These are phyloP conservation scores for Drosophila rellima DNA, from an alignment of 2,888 invertebrate genomes.

Conservation along the genomic window DNA sequence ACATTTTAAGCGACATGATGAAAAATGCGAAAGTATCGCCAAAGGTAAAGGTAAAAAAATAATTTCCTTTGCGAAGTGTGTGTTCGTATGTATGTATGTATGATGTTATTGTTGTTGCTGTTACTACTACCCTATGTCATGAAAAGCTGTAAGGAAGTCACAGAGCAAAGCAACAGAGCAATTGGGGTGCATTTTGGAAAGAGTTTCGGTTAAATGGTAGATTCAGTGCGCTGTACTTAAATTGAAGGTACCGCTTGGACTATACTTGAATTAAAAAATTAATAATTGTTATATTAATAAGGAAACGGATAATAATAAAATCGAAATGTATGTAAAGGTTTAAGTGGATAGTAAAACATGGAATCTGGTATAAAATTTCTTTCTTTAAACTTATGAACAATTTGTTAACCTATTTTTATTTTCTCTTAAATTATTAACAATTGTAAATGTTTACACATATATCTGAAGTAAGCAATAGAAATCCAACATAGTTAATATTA, in stretches of 20 bases:
- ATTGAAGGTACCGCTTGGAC: neutral
- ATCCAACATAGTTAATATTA: no score
- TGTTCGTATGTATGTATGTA: conserved; percentile 27
- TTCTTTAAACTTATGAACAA: no score
- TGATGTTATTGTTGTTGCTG: conserved; percentile 23
- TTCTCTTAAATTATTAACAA: no score
- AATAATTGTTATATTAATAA: neutral
- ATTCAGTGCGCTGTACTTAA: conserved; percentile 26
- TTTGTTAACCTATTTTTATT: neutral
- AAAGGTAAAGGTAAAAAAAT: conserved; percentile 57
- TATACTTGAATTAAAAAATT: neutral
- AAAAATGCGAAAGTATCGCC: conserved; percentile 41
- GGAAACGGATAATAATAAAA: neutral
- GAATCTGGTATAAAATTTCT: no score
- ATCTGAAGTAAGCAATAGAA: no score
- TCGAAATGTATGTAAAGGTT: no score
- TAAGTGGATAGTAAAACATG: no score
- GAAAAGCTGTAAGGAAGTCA: conserved; percentile 8
- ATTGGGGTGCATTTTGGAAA: neutral
- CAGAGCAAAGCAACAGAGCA: conserved; percentile 7
- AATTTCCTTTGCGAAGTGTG: conserved; percentile 73
- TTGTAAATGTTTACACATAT: no score
- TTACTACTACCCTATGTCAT: conserved; percentile 17
- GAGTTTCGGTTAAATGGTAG: conserved; percentile 23
- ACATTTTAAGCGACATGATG: conserved; percentile 65